These are phyloP conservation scores for Petrosia ficiformis DNA, from an alignment of 37 sponge, comb jelly and placozoan genomes.

Conservation along the genomic window DNA sequence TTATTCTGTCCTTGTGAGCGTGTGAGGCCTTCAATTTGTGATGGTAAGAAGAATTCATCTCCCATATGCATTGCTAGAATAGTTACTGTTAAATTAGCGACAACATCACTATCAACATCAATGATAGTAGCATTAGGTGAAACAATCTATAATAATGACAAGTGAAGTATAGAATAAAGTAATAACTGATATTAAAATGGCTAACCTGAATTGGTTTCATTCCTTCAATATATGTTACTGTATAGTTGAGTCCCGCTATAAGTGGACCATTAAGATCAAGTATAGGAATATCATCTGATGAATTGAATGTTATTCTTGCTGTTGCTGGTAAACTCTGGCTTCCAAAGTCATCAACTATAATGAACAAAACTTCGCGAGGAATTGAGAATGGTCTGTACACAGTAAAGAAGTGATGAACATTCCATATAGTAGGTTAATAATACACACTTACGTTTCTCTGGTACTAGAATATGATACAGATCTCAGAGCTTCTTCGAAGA, in stretches of 20 bases:
- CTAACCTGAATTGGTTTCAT: slow-evolving; percentile 20
- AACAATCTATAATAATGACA: slow-evolving; percentile 15
- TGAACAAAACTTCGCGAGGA: slow-evolving; percentile 27
- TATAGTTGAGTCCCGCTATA: slow-evolving; percentile 19
- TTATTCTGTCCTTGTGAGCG: background rate
- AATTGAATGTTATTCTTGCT: slow-evolving; percentile 21
- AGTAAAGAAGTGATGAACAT: no score
- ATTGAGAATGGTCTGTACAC: slow-evolving; percentile 27
- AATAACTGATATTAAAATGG: slow-evolving; percentile 34
- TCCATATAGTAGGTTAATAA: background rate
- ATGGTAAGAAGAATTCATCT: slow-evolving; percentile 8
- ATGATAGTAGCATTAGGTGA: slow-evolving; percentile 17
- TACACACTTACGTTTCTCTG: background rate
- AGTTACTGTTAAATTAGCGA: slow-evolving; percentile 5
- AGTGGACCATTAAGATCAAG: slow-evolving; percentile 69
- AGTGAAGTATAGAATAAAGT: background rate
- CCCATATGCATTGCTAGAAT: background rate
- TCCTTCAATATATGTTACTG: slow-evolving; percentile 38
- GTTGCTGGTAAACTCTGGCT: slow-evolving; percentile 16
- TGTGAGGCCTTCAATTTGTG: background rate
- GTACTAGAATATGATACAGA: slow-evolving; percentile 22
- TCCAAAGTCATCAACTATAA: slow-evolving; percentile 41
- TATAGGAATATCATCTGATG: slow-evolving; percentile 38
- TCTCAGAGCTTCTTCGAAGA: slow-evolving; percentile 33
- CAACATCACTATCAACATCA: slow-evolving; percentile 42